Evolutionary conservation across 2,888 invertebrate genomes (phyloP).

Genomic region (Mactromeris polynyma): DNA sequence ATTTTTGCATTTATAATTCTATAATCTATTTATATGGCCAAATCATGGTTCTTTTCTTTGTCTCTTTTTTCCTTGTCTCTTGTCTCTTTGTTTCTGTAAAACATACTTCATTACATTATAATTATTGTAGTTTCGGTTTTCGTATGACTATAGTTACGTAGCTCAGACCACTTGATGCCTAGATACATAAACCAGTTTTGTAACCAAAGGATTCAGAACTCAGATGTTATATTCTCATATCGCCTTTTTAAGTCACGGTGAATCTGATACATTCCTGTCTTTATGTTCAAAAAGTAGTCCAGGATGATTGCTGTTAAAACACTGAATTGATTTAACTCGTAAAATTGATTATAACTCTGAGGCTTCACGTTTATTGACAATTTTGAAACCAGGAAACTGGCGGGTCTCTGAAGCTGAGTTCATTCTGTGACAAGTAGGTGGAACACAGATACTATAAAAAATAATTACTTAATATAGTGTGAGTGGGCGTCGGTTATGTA

Average conservation of each 20-base stretch:
- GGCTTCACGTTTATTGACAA: neutral
- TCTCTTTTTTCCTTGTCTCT: neutral
- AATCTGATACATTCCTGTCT: neutral
- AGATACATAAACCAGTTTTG: no score
- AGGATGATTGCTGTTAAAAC: neutral
- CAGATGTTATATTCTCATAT: neutral
- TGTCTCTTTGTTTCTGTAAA: neutral
- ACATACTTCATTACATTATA: no score
- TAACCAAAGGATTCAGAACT: neutral
- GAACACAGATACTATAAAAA: neutral
- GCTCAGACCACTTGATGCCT: no score
- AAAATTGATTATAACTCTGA: neutral
- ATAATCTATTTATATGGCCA: no score
- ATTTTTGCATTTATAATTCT: no score
- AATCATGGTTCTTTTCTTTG: neutral
- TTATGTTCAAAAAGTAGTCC: neutral
- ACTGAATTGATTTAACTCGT: slow-evolving; percentile 7
- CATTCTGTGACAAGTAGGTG: neutral
- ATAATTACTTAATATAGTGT: neutral
- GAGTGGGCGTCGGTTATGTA: neutral
- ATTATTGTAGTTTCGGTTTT: no score
- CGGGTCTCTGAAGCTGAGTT: neutral
- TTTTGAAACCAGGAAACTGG: neutral
- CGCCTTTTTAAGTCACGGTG: neutral
- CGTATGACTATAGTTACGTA: no score